Evolutionary conservation across 2,888 invertebrate genomes (phyloP).

Genomic region (Molanna angustata): DNA sequence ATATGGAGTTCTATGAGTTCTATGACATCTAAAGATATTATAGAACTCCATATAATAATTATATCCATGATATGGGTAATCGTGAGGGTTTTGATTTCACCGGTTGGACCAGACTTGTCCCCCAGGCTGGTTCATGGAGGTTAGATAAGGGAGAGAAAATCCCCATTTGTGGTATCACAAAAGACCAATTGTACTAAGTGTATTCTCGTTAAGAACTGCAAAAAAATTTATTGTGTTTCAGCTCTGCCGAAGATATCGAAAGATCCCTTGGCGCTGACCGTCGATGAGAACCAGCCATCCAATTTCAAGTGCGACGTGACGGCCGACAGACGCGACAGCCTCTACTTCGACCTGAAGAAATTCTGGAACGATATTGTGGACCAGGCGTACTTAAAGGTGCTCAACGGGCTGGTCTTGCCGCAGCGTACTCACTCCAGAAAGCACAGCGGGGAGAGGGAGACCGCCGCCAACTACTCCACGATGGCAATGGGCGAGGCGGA

Average conservation of each 20-base stretch:
- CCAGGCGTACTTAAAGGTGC: constrained; percentile 19
- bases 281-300: constrained; percentile 65
- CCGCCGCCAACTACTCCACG: constrained; percentile 13
- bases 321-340: constrained; percentile 37
- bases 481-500: constrained; percentile 6
- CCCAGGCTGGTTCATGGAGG: no score
- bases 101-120: no score
- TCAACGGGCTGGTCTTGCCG: constrained; percentile 34
- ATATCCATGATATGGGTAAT: no score
- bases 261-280: constrained; percentile 56
- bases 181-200: no score
- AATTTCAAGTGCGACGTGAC: constrained; percentile 63
- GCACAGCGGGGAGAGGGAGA: constrained; percentile 21
- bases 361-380: constrained; percentile 29
- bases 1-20: no score
- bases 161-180: no score
- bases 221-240: constrained; percentile 40
- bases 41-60: no score
- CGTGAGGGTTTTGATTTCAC: no score
- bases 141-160: no score
- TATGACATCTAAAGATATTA: no score
- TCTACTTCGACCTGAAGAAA: constrained; percentile 17
- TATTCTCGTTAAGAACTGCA: no score
- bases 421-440: constrained; percentile 40
- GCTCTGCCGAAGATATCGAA: constrained; percentile 58